Evolutionary conservation across 2,113 vertebrate genomes (phyloP), one percentile per base, ranked within the genome.

Genomic region (Phasianus colchicus): DNA sequence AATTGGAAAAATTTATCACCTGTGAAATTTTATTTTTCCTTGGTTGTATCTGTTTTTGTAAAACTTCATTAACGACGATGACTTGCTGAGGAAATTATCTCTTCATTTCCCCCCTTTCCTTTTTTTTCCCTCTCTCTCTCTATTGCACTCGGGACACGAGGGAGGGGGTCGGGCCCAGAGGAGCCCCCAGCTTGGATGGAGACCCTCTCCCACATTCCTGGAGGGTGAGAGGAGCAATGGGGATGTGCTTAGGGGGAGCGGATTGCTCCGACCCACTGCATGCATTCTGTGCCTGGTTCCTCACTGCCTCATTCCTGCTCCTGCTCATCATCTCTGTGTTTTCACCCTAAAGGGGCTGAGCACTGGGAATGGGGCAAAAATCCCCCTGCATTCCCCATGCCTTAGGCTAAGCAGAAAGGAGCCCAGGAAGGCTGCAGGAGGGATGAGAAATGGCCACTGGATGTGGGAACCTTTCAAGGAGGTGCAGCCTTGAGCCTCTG

Each of bases 1-100:
- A 98, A 98, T 98, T 98, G 98, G 98, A 98, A 99, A 99, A 99
- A 98, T 99, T 98, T 98, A 99, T 99, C 98, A 98, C 98, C 98
- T 99, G 98, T 99, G 98, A 99, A 99, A 99, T 99, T 98, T 98
- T 98, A 98, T 98, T 98, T 99, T 99, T 98, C 98, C 98, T 98
- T 96, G 97, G 97, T 98, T 97, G 98, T 98, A 96, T 98, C 98
- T 98, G 98, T 98, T 98, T 98, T 98, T 97, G 98, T 98, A 98
- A 98, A 98, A 99, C 98, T 98, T 98, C 98, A 98, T 98, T 98
- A 98, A 98, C 97, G 97, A 98, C 98, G 97, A 98, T 98, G 98
- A 98, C 98, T 98, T 98, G 97, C 98, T 98, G 98, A 97, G 98
- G 98, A 98, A 98, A 98, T 98, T 98, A 98, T 98, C 98, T 88